Evolutionary conservation across 2,888 invertebrate genomes (phyloP).

Genomic region (Drosophila macrospina): DNA sequence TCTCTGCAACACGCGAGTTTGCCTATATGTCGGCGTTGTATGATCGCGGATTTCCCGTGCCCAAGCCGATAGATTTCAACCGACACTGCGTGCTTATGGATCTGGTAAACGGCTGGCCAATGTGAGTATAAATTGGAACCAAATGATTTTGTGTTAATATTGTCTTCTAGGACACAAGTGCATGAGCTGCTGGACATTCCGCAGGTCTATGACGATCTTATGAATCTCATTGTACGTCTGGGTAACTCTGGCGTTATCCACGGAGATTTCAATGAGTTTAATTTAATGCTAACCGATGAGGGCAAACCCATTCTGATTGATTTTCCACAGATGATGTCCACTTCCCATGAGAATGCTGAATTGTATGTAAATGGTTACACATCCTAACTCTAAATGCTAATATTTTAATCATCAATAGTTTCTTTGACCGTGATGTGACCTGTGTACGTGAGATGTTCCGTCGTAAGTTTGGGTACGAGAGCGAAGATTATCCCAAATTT

Average conservation of each 20-base stretch:
- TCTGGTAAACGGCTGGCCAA: conserved; percentile 91
- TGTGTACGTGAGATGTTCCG: conserved; percentile 97
- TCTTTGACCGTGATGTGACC: conserved; percentile 97
- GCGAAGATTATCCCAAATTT: conserved; percentile 92
- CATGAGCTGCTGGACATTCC: conserved; percentile 89
- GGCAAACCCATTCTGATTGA: conserved; percentile 96
- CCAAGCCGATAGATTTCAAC: conserved; percentile 97
- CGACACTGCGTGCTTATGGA: conserved; percentile 99
- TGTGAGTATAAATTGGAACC: conserved; percentile 87
- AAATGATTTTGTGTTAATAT: background rate
- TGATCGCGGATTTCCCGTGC: conserved; percentile 96
- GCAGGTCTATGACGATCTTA: conserved; percentile 95
- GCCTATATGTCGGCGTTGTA: conserved; percentile 98
- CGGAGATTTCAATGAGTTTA: conserved; percentile 99
- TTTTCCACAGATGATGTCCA: conserved; percentile 99
- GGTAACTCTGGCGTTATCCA: conserved; percentile 99
- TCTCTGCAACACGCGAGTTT: conserved; percentile 98
- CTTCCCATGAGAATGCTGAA: conserved; percentile 95
- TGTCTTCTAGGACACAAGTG: conserved; percentile 87
- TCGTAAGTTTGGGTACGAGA: conserved; percentile 95
- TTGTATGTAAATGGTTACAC: conserved; percentile 86
- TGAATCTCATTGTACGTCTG: conserved; percentile 95
- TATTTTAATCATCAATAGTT: conserved; percentile 86
- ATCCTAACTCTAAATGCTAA: background rate
- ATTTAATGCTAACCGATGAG: conserved; percentile 94